phyloP scores from a whole-genome alignment of 2,113 vertebrate species.

The Cinclus cinclus region DNA sequence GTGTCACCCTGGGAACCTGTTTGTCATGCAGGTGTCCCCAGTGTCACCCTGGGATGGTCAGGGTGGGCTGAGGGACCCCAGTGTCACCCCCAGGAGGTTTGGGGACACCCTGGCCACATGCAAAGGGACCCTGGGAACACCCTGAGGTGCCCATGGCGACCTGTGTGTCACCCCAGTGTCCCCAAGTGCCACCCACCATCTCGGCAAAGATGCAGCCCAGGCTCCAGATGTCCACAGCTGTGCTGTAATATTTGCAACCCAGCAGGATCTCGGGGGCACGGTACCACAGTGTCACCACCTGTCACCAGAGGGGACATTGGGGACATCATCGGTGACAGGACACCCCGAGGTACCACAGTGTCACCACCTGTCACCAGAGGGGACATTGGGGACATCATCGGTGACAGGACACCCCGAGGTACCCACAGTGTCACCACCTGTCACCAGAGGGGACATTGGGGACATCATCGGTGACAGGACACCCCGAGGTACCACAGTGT shows the following conservation, averaged over 20 bases:
- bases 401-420: not conserved
- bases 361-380: too few species aligned
- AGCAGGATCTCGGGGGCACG: not conserved
- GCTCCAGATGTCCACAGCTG: constrained; percentile 91
- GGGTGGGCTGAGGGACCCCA: too few species aligned
- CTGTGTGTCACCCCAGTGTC: too few species aligned
- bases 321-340: not conserved
- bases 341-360: too few species aligned
- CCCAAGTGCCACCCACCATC: constrained; percentile 79
- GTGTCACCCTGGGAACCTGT: too few species aligned
- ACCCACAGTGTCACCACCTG: not conserved
- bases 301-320: not conserved
- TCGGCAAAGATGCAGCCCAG: constrained; percentile 95
- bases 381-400: not conserved
- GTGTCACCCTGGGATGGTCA: too few species aligned
- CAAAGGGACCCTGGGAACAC: too few species aligned
- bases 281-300: not conserved
- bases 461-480: not conserved
- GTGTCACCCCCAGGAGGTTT: too few species aligned
- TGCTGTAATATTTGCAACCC: not conserved
- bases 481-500: too few species aligned
- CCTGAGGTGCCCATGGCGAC: too few species aligned
- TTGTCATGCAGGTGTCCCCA: too few species aligned
- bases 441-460: not conserved
- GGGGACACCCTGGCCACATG: too few species aligned